Base-by-base conservation (phyloP, 2,888 invertebrate species). In the Synergus umbraculus region DNA sequence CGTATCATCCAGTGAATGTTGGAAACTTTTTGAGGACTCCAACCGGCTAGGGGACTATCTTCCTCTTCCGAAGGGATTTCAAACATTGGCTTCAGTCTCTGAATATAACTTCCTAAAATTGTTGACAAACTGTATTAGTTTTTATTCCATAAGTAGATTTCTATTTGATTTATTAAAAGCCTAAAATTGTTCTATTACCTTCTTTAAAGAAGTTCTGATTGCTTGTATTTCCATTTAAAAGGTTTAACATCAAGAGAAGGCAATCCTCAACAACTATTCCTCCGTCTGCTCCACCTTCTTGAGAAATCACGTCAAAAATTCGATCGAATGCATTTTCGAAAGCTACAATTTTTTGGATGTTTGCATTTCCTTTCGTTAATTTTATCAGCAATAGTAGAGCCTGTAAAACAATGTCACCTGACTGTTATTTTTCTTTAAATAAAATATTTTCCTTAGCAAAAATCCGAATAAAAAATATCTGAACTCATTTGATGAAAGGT, bases 201-300 rank as follows among this genome's bases (percentile, higher is more conserved):
- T 99, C 99, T 93, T 98, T 97, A 91, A 99, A 99, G 90, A 99
- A 98, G 91, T 98, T 98, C 85, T 99, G 99, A 93, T 99, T 99
- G 87, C 98, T 98, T 15, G 97, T 95, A 91, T 99, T 99, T 89
- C 98, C 98, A 90, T 97, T 96, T 15, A 99, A 93, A 77, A 99
- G 93, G 93, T 98, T 99, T 78, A 98, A 93, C 95, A 99, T 96
- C 4, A 99, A 93, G 64, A 98, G 93, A 4, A 99, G 93, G 92
- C 99, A 99, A 92, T 99, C 99, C 93, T 99, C 99, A 0, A 99
- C 99, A 0, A 99, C 98, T 78, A 99, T 98, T 82, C 98, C 98
- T 69, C 98, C 99, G 91, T 98, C 98, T 1, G 97, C 96, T 87
- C 96, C 96, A 4, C 98, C 98, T 92, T 99, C 99, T 80, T 97